Evolutionary conservation across 1,140 invertebrate species (phyloP).

Genomic region (Diachasmimorpha longicaudata): DNA sequence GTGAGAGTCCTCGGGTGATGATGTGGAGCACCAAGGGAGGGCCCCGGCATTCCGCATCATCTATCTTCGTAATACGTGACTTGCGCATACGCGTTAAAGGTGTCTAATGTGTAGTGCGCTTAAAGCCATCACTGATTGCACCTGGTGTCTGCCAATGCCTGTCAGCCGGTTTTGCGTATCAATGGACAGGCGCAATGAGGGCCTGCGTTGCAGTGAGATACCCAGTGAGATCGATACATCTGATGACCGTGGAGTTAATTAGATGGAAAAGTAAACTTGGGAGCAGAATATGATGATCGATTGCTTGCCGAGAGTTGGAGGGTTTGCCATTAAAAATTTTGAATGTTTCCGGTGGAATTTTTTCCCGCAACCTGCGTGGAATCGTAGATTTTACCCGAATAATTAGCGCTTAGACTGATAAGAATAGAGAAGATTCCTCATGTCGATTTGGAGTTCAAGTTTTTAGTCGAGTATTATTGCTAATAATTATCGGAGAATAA

Average conservation of each 20-base stretch:
- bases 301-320: no score
- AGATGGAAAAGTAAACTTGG: background rate
- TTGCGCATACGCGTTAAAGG: background rate
- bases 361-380: no score
- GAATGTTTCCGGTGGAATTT: no score
- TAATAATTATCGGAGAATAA: no score
- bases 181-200: slow-evolving; percentile 20
- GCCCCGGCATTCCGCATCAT: slow-evolving; percentile 20
- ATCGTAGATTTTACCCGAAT: no score
- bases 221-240: background rate
- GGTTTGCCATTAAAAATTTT: no score
- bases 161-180: background rate
- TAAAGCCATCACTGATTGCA: slow-evolving; percentile 22
- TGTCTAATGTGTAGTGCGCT: slow-evolving; percentile 21
- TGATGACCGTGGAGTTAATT: background rate
- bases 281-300: background rate
- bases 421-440: no score
- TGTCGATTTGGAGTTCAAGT: no score
- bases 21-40: slow-evolving; percentile 23
- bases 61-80: slow-evolving; percentile 16
- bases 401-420: no score
- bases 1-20: slow-evolving; percentile 11
- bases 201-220: background rate
- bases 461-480: no score
- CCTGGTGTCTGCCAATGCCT: background rate